Conservation (phyloP, 2,888 invertebrate genomes). For the Ophion ellenae region DNA sequence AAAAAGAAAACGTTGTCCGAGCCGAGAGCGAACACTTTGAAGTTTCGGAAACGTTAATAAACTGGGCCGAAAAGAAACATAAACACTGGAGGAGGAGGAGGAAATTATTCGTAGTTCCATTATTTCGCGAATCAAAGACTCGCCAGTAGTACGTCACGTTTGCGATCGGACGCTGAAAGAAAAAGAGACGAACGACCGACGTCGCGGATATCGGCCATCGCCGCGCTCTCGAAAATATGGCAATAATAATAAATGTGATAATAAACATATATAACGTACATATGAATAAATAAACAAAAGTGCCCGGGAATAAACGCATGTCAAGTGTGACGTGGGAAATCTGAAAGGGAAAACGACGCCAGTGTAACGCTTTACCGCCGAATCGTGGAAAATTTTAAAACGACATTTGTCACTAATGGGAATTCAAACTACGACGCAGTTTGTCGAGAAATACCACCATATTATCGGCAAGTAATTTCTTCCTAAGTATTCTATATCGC, state of each 20-base stretch:
- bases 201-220: not conserved
- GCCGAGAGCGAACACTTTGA: conserved; percentile 31
- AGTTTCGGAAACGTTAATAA: conserved; percentile 36
- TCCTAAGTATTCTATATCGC: not conserved
- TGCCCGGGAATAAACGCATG: conserved; percentile 69
- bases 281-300: conserved; percentile 12
- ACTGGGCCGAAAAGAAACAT: conserved; percentile 16
- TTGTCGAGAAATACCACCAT: conserved; percentile 83
- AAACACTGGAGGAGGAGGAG: not conserved
- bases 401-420: conserved; percentile 83
- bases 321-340: conserved; percentile 73
- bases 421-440: conserved; percentile 83
- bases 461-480: conserved; percentile 77
- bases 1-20: conserved; percentile 20
- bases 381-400: conserved; percentile 72
- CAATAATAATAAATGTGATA: conserved; percentile 41
- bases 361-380: conserved; percentile 70
- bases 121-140: conserved; percentile 5
- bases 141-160: conserved; percentile 32
- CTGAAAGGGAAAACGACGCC: conserved; percentile 63
- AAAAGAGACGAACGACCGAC: not conserved
- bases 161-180: conserved; percentile 37
- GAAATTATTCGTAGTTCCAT: conserved; percentile 31
- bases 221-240: not conserved
- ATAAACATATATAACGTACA: conserved; percentile 38